phyloP scores from a whole-genome alignment of 2,888 invertebrate species.

The Polyommatus iphigenia region DNA sequence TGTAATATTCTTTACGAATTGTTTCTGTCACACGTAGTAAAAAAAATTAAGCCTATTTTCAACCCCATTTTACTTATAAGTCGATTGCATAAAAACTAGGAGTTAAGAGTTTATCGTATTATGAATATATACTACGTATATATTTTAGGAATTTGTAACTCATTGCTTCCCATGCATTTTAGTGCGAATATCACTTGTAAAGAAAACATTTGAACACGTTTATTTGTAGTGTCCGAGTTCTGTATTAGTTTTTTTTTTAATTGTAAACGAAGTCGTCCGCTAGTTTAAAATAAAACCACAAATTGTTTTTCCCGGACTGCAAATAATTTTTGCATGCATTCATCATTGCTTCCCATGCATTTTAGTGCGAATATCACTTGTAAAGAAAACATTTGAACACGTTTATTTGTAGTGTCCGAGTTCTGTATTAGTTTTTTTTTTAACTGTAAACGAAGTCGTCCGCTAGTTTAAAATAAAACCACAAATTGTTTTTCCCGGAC shows the following conservation, averaged over 20 bases:
- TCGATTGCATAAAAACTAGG: too few species aligned
- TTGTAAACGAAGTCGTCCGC: constrained; percentile 1
- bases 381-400: not conserved
- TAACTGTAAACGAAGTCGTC: not conserved
- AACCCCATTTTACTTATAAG: not conserved
- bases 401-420: constrained; percentile 12
- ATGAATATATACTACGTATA: not conserved
- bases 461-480: constrained; percentile 24
- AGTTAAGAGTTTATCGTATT: not conserved
- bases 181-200: not conserved
- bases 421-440: not conserved
- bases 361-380: not conserved
- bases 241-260: not conserved
- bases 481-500: not conserved
- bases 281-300: constrained; percentile 22
- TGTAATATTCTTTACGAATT: not conserved
- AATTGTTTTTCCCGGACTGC: constrained; percentile 3
- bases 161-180: not conserved
- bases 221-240: constrained; percentile 6
- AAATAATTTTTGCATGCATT: too few species aligned
- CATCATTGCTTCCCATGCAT: not conserved
- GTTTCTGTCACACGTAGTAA: not conserved
- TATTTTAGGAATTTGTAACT: not conserved
- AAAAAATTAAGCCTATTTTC: not conserved
- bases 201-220: not conserved